Conservation (phyloP, 2,113 vertebrate species). For the Ifrita kowaldi region DNA sequence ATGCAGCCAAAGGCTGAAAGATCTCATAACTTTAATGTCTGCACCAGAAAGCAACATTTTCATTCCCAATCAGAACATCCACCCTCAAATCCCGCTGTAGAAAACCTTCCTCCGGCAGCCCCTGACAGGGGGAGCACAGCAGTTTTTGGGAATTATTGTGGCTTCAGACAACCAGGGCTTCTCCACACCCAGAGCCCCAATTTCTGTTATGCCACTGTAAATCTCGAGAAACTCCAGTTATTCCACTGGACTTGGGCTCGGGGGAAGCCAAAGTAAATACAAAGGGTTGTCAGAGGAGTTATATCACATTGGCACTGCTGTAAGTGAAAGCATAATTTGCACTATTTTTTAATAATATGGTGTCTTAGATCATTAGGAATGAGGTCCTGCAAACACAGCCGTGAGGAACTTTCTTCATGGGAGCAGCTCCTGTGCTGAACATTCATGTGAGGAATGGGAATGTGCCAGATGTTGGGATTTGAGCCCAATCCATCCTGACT, state of each 20-base stretch:
- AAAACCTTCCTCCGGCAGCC: neutral
- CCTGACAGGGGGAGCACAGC: neutral
- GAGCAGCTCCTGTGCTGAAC: neutral
- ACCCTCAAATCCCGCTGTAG: neutral
- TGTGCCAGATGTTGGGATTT: neutral
- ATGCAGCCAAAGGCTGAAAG: neutral
- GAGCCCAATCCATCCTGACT: neutral
- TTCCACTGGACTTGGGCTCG: neutral
- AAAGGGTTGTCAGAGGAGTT: slow-evolving; percentile 24
- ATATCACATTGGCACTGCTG: neutral
- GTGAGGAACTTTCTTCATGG: neutral
- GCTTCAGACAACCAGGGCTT: neutral
- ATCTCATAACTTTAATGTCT: neutral
- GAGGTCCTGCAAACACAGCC: neutral
- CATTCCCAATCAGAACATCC: neutral
- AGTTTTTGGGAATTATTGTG: neutral
- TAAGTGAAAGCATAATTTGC: slow-evolving; percentile 40
- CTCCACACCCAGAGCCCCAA: neutral
- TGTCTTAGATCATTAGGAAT: slow-evolving; percentile 37
- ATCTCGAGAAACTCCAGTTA: slow-evolving; percentile 14
- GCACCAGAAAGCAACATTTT: neutral
- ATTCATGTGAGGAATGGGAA: neutral
- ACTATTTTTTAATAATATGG: slow-evolving; percentile 20
- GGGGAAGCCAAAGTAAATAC: slow-evolving; percentile 47
- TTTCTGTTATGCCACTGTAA: slow-evolving; percentile 30